Evolutionary conservation across 2,888 invertebrate species (phyloP).

Genomic region (Eristalinus sepulchralis): DNA sequence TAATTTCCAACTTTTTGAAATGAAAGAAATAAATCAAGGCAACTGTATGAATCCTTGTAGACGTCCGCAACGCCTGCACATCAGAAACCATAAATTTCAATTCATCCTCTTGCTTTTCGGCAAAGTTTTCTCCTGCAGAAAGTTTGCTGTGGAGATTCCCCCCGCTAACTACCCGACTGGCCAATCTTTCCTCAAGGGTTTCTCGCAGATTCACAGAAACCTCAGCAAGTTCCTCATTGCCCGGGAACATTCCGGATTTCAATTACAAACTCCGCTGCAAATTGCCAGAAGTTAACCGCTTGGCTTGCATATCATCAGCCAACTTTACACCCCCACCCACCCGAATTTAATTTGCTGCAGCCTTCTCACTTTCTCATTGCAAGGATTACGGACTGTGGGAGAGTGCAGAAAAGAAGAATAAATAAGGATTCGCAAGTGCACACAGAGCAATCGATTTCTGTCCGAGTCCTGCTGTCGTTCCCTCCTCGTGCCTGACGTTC

Average conservation of each 20-base stretch:
- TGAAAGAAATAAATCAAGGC: too few relatives aligned
- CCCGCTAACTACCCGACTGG: not conserved
- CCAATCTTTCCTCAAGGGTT: not conserved
- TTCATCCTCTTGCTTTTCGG: not conserved
- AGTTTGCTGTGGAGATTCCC: not conserved
- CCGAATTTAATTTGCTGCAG: constrained; percentile 15
- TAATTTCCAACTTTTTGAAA: too few relatives aligned
- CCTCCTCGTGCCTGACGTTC: constrained; percentile 20
- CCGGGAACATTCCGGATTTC: not conserved
- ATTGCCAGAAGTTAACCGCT: not conserved
- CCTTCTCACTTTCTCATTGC: not conserved
- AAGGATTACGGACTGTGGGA: not conserved
- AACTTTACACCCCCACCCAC: not conserved
- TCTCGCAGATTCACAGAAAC: not conserved
- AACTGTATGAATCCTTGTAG: too few relatives aligned
- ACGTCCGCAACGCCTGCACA: not conserved
- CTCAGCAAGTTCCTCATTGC: not conserved
- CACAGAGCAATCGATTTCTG: constrained; percentile 13
- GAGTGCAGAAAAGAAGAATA: not conserved
- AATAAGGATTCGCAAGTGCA: not conserved
- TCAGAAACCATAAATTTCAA: not conserved
- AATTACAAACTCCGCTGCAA: constrained; percentile 4
- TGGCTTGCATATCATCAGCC: not conserved
- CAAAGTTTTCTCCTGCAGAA: not conserved
- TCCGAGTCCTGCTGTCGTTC: not conserved